phyloP scores from a whole-genome alignment of 2,113 vertebrate species.

The Casuarius casuarius region DNA sequence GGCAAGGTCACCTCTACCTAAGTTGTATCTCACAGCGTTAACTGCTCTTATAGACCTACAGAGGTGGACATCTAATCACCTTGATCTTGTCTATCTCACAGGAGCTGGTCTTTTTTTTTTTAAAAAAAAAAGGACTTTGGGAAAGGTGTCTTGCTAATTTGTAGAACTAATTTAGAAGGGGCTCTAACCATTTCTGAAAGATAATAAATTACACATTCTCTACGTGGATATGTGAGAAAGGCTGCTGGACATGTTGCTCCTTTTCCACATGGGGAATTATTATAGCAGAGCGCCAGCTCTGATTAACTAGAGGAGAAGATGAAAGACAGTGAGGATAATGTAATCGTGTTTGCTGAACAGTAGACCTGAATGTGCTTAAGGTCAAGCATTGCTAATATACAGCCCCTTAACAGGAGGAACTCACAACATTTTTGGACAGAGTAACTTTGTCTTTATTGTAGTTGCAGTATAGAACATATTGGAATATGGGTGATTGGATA shows the following conservation, averaged over 20 bases:
- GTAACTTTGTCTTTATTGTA: neutral
- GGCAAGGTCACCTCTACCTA: neutral
- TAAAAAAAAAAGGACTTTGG: neutral
- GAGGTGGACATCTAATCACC: too few species aligned
- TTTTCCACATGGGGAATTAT: constrained; percentile 30
- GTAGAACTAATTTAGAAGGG: neutral
- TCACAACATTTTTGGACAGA: neutral
- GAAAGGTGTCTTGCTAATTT: neutral
- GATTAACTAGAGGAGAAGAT: constrained; percentile 22
- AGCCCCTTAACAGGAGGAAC: neutral
- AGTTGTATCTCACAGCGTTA: neutral
- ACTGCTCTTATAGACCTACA: neutral
- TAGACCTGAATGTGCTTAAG: neutral
- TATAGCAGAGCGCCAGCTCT: neutral
- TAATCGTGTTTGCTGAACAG: neutral
- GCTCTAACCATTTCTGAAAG: constrained; percentile 24
- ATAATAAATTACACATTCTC: neutral
- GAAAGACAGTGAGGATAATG: constrained; percentile 38
- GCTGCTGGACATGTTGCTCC: neutral
- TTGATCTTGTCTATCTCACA: neutral
- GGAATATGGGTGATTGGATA: neutral
- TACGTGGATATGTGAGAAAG: neutral
- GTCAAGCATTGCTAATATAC: constrained; percentile 24
- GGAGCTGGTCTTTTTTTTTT: neutral
- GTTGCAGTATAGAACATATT: neutral